Evolutionary conservation across 2,797 vertebrate genomes (phyloP).

Genomic region (Anomalospiza imberbis): DNA sequence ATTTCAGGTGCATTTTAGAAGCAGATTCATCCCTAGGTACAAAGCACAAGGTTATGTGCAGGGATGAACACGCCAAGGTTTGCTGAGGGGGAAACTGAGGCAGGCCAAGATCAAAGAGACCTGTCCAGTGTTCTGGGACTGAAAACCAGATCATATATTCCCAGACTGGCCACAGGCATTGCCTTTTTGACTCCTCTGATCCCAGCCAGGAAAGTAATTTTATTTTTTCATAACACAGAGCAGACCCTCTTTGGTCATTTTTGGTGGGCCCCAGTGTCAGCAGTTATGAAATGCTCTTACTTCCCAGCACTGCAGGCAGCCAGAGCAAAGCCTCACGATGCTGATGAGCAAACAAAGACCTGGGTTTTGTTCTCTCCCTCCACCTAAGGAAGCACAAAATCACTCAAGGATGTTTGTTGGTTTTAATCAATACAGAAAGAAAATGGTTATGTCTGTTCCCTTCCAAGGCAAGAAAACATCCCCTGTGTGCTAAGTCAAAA

Average conservation of each 20-base stretch:
- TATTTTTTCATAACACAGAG: not conserved
- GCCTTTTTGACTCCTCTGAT: not conserved
- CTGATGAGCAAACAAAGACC: not conserved
- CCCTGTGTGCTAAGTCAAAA: not conserved
- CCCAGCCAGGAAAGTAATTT: not conserved
- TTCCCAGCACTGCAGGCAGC: not conserved
- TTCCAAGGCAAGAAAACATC: not conserved
- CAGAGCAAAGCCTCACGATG: not conserved
- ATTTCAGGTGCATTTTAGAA: not conserved
- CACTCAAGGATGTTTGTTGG: not conserved
- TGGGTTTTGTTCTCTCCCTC: not conserved
- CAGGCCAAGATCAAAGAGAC: not conserved
- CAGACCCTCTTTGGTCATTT: not conserved
- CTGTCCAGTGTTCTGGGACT: not conserved
- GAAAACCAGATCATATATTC: not conserved
- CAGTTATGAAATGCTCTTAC: not conserved
- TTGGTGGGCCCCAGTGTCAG: not conserved
- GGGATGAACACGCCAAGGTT: not conserved
- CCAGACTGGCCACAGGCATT: not conserved
- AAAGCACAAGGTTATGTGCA: not conserved
- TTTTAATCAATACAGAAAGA: slow-evolving; percentile 29
- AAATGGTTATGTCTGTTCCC: not conserved
- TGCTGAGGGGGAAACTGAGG: slow-evolving; percentile 6
- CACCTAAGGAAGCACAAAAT: not conserved
- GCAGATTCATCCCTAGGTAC: not conserved